Percentiles rank a stretch among this genome's conserved stretches.
Evolutionary conservation across 2,113 vertebrate species (phyloP).

Genomic region (Perca schrenkii): DNA sequence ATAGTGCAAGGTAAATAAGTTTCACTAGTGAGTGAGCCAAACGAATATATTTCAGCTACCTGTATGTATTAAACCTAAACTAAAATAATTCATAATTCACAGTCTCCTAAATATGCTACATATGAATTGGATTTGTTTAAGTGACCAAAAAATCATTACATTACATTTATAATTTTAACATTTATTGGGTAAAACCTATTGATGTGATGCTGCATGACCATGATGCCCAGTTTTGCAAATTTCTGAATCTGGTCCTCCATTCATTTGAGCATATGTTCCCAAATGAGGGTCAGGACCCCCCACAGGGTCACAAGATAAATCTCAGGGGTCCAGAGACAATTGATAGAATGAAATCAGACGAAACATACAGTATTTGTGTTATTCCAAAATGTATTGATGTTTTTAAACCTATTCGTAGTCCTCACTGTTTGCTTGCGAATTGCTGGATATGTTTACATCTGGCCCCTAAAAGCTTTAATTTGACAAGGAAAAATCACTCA

Average conservation of each 20-base stretch:
- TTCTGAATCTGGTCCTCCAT: background rate
- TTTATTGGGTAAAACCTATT: background rate
- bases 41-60: background rate
- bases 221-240: background rate
- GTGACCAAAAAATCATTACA: too few species aligned
- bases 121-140: background rate
- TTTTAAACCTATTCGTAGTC: background rate
- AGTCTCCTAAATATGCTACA: background rate
- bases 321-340: background rate
- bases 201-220: background rate
- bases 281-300: too few species aligned
- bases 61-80: background rate
- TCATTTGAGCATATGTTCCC: background rate
- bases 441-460: background rate
- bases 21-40: background rate
- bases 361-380: background rate
- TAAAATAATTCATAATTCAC: background rate
- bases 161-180: background rate
- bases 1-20: slow-evolving; percentile 20
- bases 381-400: background rate
- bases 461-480: too few species aligned
- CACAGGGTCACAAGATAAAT: background rate
- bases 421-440: background rate
- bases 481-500: background rate
- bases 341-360: background rate